phyloP scores from a whole-genome alignment of 2,888 invertebrate species.

The Yponomeuta evonymella region DNA sequence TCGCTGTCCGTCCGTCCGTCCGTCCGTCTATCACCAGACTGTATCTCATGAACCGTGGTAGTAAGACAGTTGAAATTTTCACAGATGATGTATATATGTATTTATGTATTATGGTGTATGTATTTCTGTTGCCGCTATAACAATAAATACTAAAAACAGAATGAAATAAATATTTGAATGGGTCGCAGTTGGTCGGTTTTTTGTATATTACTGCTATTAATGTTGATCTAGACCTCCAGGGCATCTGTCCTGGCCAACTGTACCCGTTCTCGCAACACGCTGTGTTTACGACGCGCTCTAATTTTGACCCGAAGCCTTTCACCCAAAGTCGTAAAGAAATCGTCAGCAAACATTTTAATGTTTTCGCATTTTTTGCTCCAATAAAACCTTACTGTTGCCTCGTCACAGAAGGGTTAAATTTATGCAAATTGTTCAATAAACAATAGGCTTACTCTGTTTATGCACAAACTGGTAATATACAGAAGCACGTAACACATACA shows the following conservation, averaged over 20 bases:
- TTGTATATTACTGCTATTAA: too few species aligned
- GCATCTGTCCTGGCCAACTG: conserved; percentile 19
- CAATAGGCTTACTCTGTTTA: not conserved
- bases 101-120: too few species aligned
- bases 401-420: conserved; percentile 59
- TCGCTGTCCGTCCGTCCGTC: too few species aligned
- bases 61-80: too few species aligned
- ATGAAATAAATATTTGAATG: too few species aligned
- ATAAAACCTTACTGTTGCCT: conserved; percentile 47
- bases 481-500: not conserved
- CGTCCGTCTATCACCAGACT: too few species aligned
- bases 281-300: conserved; percentile 26
- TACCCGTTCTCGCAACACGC: conserved; percentile 24
- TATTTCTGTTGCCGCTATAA: too few species aligned
- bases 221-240: too few species aligned
- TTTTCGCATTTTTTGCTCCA: conserved; percentile 56
- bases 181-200: too few species aligned
- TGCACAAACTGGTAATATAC: not conserved
- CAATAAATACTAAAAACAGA: too few species aligned
- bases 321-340: conserved; percentile 36
- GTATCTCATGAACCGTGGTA: too few species aligned
- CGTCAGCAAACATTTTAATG: conserved; percentile 50
- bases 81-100: too few species aligned
- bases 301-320: conserved; percentile 38
- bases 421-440: conserved; percentile 67